Evolutionary conservation across 2,113 vertebrate genomes (phyloP), one percentile per base, ranked within the genome.

Genomic region (Syrrhaptes paradoxus): DNA sequence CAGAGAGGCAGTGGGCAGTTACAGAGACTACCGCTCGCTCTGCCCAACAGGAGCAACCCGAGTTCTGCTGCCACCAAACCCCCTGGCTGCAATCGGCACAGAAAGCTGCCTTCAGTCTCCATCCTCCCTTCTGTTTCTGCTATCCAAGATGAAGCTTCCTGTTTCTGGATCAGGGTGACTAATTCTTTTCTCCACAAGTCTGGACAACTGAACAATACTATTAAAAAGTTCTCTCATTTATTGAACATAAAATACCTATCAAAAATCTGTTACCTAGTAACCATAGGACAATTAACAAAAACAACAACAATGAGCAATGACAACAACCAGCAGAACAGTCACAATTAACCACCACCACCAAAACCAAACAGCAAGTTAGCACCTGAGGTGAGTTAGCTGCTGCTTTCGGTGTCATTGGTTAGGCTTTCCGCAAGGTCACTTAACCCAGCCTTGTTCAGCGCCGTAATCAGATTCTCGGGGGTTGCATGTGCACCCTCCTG

Each of bases 401-500:
- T 94, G 77, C 95, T 92, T 16, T 98, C 98, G 0, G 91, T 96
- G 90, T 98, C 98, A 1, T 97, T 98, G 90, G 48, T 98, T 79
- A 99, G 97, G 96, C 80, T 90, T 58, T 99, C 99, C 0, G 98
- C 98, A 17, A 99, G 98, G 72, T 99, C 98, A 17, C 94, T 90
- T 61, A 99, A 97, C 9, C 98, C 99, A 1, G 99, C 98, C 2
- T 98, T 96, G 58, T 63, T 99, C 13, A 99, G 98, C 0, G 99
- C 99, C 0, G 89, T 26, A 4, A 98, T 97, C 85, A 99, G 98
- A 81, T 97, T 99, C 87, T 99, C 99, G 0, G 98, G 98, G 0
- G 98, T 99, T 1, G 99, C 99, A 2, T 99, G 99, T 2, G 96
- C 19, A 0, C 98, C 99, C 95, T 99, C 99, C 83, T 99, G 97